phyloP scores from a whole-genome alignment of 1,140 invertebrate genomes.

The Drosophila repletoides region DNA sequence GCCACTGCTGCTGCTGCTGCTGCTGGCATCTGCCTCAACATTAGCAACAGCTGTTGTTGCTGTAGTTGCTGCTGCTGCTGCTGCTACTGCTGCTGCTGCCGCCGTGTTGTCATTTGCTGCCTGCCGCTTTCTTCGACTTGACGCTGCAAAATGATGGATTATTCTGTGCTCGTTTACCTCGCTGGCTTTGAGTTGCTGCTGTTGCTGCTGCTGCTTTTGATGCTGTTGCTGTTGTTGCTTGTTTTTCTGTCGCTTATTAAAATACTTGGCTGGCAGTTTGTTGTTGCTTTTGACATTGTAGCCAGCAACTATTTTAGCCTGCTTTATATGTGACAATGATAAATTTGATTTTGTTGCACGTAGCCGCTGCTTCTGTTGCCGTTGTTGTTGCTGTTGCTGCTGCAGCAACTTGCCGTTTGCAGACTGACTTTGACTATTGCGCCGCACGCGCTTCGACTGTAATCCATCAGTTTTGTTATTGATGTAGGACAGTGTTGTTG shows the following conservation, averaged over 20 bases:
- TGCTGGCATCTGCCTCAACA: not conserved
- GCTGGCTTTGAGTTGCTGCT: slow-evolving; percentile 15
- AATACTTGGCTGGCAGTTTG: slow-evolving; percentile 73
- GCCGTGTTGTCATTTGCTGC: slow-evolving; percentile 61
- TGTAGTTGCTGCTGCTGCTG: slow-evolving; percentile 24
- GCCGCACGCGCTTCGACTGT: slow-evolving; percentile 57
- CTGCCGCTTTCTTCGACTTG: slow-evolving; percentile 59
- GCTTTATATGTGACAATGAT: slow-evolving; percentile 76
- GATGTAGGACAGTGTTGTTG: slow-evolving; percentile 51
- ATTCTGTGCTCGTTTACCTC: slow-evolving; percentile 64
- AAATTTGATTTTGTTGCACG: slow-evolving; percentile 77
- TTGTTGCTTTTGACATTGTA: slow-evolving; percentile 53
- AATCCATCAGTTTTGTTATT: slow-evolving; percentile 81
- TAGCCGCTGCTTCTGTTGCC: slow-evolving; percentile 40
- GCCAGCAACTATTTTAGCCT: slow-evolving; percentile 44
- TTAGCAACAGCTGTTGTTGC: not conserved
- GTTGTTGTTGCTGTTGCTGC: slow-evolving; percentile 39
- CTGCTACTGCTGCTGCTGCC: slow-evolving; percentile 37
- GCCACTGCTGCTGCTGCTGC: slow-evolving; percentile 21
- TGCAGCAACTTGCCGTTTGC: slow-evolving; percentile 21
- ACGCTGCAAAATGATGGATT: slow-evolving; percentile 77
- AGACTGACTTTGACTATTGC: slow-evolving; percentile 26
- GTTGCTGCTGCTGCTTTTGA: slow-evolving; percentile 4
- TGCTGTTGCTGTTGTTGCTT: slow-evolving; percentile 50
- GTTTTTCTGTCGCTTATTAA: slow-evolving; percentile 79